These are phyloP conservation scores for Lingula anatina DNA, from an alignment of 2,888 invertebrate genomes.

Conservation along the genomic window DNA sequence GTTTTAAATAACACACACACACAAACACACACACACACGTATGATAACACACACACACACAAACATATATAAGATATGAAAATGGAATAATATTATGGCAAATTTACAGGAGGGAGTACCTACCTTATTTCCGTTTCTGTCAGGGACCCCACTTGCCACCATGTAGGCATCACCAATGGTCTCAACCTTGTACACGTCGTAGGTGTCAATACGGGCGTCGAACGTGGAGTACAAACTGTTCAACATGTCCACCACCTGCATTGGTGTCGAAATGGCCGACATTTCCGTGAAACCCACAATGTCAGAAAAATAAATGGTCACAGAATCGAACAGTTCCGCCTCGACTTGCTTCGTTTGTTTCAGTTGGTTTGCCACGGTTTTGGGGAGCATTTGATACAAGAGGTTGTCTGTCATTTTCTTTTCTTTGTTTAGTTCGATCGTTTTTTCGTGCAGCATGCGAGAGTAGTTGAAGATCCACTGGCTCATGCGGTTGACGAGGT, in stretches of 20 bases:
- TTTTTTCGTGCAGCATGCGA: constrained; percentile 2
- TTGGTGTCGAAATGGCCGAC: constrained; percentile 15
- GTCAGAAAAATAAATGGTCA: constrained; percentile 21
- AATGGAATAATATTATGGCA: no score
- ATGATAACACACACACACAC: no score
- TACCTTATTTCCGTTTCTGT: constrained; percentile 23
- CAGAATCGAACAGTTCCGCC: constrained; percentile 18
- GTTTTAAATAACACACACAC: no score
- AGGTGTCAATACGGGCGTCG: constrained; percentile 28
- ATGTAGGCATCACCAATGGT: constrained; percentile 36
- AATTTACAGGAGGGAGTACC: no score
- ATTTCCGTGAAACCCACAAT: constrained; percentile 23
- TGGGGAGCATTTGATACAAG: constrained; percentile 7
- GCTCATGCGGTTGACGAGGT: constrained; percentile 15
- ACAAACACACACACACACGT: no score
- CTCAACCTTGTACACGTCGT: constrained; percentile 37
- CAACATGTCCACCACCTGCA: constrained; percentile 31
- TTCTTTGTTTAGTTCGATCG: constrained; percentile 3
- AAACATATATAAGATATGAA: no score
- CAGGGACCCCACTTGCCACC: constrained; percentile 34
- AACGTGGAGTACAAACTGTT: constrained; percentile 31
- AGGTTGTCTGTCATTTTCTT: constrained; percentile 4
- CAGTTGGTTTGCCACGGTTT: constrained; percentile 17
- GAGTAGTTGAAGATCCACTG: constrained; percentile 18
- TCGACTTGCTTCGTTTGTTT: constrained; percentile 11